Conservation (phyloP, 1,140 invertebrate species). For the Idris sp. region DNA sequence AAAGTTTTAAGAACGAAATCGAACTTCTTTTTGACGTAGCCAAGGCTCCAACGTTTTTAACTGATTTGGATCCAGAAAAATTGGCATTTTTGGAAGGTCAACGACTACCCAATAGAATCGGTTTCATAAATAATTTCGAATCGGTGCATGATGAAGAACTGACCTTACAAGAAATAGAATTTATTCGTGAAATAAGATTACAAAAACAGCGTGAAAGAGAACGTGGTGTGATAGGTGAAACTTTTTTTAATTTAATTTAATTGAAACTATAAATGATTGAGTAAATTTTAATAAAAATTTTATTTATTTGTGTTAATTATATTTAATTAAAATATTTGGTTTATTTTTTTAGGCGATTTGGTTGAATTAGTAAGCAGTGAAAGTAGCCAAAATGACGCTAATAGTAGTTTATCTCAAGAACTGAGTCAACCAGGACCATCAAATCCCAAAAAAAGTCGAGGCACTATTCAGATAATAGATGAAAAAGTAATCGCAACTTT, state of each 20-base stretch:
- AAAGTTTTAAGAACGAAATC: too few species aligned
- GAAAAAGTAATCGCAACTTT: constrained; percentile 21
- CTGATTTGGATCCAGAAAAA: constrained; percentile 11
- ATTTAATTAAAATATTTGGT: too few species aligned
- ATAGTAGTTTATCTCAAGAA: too few species aligned
- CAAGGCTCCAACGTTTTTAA: constrained; percentile 15
- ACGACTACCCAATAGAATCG: constrained; percentile 22
- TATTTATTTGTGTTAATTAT: too few species aligned
- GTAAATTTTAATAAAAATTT: too few species aligned
- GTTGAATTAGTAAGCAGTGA: too few species aligned
- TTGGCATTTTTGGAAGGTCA: constrained; percentile 23
- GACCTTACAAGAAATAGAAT: constrained; percentile 3
- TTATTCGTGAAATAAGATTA: constrained; percentile 15
- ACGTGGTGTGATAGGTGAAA: constrained; percentile 11
- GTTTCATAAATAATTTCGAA: constrained; percentile 32
- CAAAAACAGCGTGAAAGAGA: constrained; percentile 29
- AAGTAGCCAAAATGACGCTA: too few species aligned
- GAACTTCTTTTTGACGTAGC: constrained; percentile 30
- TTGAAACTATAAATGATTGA: too few species aligned
- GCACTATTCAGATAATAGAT: too few species aligned
- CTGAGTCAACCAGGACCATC: too few species aligned
- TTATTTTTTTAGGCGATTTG: too few species aligned
- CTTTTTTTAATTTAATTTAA: constrained; percentile 9
- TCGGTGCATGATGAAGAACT: constrained; percentile 7
- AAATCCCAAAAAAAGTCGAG: too few species aligned